Evolutionary conservation across 2,113 vertebrate genomes (phyloP).

Genomic region (Microcebus griseorufus): DNA sequence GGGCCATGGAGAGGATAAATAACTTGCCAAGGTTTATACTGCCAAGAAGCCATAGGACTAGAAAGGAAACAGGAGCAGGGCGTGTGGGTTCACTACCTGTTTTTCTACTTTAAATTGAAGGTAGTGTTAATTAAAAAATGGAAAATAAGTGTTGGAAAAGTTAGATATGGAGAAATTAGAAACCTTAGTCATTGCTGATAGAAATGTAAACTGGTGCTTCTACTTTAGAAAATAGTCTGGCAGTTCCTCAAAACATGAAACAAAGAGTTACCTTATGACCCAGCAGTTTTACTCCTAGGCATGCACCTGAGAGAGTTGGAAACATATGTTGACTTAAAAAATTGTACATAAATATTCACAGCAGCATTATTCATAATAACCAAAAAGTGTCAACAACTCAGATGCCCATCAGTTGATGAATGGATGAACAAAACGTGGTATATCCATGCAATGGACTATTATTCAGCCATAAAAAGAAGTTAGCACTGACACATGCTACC

Average conservation of each 20-base stretch:
- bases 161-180: not conserved
- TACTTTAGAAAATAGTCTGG: not conserved
- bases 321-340: not conserved
- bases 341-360: not conserved
- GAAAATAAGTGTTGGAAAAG: not conserved
- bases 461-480: not conserved
- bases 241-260: not conserved
- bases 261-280: not conserved
- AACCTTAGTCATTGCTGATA: not conserved
- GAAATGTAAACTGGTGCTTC: not conserved
- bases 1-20: not conserved
- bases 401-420: not conserved
- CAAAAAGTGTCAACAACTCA: not conserved
- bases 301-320: not conserved
- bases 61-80: slow-evolving; percentile 1
- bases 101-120: slow-evolving; percentile 14
- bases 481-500: not conserved
- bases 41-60: not conserved
- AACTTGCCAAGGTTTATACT: not conserved
- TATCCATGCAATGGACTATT: not conserved
- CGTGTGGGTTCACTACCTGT: not conserved
- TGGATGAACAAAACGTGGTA: not conserved
- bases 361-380: not conserved
- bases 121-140: not conserved
- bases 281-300: not conserved